Base-by-base conservation (phyloP, 1,140 invertebrate genomes). In the Drosophila asahinai region DNA sequence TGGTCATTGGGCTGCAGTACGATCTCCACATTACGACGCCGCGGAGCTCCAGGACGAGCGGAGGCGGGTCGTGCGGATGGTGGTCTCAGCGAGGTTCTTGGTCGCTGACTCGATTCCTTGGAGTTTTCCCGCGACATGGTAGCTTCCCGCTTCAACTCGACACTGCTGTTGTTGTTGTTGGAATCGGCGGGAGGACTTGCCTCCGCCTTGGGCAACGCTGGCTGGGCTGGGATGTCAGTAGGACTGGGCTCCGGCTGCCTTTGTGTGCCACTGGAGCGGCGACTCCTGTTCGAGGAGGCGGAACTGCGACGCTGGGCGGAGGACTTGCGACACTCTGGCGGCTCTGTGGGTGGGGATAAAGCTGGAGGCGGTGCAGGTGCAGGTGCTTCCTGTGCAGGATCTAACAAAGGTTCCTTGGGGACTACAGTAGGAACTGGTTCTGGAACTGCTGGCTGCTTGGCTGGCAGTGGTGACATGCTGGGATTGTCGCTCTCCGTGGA, bases 21-120 rank as follows among this genome's bases (percentile, higher is more conserved):
- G 27, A 94, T 93, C 59, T 94, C 94, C 78, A 94, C 92, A 91
- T 94, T 93, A 83, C 94, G 94, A 64, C 96, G 93, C 62, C 95
- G 94, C 8, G 97, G 97, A 27, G 97, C 96, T 51, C 96, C 96
- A 1, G 97, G 97, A 63, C 97, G 94, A 15, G 96, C 96, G 70
- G 96, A 97, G 0, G 95, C 95, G 6, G 96, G 96, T 76, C 96
- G 94, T 0, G 95, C 95, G 82, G 94, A 95, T 17, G 95, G 94
- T n/a, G 95, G 95, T 60, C 95, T 93, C 38, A 95, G 67, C 1
- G 94, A 94, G 57, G 94, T 95, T 73, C 84, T 94, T 4, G 94
- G 94, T 57, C 94, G 93, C 30, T 67, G 65, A 48, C 61, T 70
- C 0, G 77, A 68, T 0, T 93, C 92, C 22, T 84, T 89, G 0